These are phyloP conservation scores for Rattus norvegicus DNA, from an alignment of 2,113 vertebrate genomes.

Conservation along the genomic window DNA sequence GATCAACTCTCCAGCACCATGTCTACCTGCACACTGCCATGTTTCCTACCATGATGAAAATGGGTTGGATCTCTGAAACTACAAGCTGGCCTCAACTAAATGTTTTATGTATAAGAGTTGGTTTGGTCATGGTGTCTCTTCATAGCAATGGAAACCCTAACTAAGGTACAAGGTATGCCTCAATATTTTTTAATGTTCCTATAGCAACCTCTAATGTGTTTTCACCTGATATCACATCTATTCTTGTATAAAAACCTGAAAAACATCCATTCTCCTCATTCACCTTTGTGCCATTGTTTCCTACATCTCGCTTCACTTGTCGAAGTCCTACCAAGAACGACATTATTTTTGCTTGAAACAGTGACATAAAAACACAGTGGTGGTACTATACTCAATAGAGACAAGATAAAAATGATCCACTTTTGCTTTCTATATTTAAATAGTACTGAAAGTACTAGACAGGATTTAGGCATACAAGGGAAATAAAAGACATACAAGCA, in stretches of 20 bases:
- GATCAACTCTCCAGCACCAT: too few species aligned
- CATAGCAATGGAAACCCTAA: too few species aligned
- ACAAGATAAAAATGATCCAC: neutral
- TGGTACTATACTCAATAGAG: neutral
- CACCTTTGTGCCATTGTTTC: neutral
- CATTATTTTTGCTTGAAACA: neutral
- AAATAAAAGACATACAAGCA: constrained; percentile 24
- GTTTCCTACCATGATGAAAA: too few species aligned
- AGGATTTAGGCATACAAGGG: neutral
- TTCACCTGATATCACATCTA: neutral
- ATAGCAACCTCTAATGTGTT: neutral
- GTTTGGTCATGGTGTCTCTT: too few species aligned
- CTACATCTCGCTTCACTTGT: neutral
- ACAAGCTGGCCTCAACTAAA: too few species aligned
- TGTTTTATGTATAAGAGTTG: too few species aligned
- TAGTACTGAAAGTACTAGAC: neutral
- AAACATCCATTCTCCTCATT: neutral
- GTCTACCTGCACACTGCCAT: too few species aligned
- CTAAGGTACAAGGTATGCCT: neutral
- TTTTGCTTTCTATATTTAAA: constrained; percentile 12
- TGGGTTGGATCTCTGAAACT: too few species aligned
- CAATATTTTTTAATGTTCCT: constrained; percentile 1
- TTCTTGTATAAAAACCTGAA: neutral
- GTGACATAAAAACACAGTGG: neutral
- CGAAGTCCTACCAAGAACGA: neutral